Evolutionary conservation across 1,140 invertebrate genomes (phyloP).

Genomic region (Harlomillsia oculata): DNA sequence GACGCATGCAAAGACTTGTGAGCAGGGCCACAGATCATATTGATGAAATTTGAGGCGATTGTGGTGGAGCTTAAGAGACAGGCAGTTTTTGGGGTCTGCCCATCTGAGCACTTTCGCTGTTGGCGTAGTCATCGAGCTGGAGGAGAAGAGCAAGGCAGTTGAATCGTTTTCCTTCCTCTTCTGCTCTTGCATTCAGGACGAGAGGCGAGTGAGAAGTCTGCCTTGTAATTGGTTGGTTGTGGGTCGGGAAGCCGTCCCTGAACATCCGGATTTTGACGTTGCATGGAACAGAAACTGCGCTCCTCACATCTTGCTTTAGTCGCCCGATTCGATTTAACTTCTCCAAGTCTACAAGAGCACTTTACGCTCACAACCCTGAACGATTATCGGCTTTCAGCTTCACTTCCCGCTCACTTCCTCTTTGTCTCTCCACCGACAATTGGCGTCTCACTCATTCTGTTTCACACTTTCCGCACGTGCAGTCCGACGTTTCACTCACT

Average conservation of each 20-base stretch:
- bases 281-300: slow-evolving; percentile 1
- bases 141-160: background rate
- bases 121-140: background rate
- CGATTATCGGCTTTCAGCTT: slow-evolving; percentile 18
- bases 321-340: slow-evolving; percentile 7
- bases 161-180: background rate
- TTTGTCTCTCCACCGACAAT: slow-evolving; percentile 3
- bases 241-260: slow-evolving; percentile 26
- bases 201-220: slow-evolving; percentile 13
- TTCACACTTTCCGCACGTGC: slow-evolving; percentile 4
- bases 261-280: slow-evolving; percentile 20
- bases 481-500: background rate
- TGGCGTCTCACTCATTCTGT: background rate
- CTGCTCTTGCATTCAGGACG: background rate
- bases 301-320: background rate
- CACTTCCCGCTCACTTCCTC: slow-evolving; percentile 11
- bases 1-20: background rate
- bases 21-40: slow-evolving; percentile 3
- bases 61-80: background rate
- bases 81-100: no score
- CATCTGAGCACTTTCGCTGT: no score
- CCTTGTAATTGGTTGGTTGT: slow-evolving; percentile 32
- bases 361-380: background rate
- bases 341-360: slow-evolving; percentile 8
- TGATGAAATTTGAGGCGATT: slow-evolving; percentile 17